Percentiles rank a stretch among this genome's conserved stretches.
Evolutionary conservation across 2,113 vertebrate species (phyloP).

Genomic region (Menidia beryllina): DNA sequence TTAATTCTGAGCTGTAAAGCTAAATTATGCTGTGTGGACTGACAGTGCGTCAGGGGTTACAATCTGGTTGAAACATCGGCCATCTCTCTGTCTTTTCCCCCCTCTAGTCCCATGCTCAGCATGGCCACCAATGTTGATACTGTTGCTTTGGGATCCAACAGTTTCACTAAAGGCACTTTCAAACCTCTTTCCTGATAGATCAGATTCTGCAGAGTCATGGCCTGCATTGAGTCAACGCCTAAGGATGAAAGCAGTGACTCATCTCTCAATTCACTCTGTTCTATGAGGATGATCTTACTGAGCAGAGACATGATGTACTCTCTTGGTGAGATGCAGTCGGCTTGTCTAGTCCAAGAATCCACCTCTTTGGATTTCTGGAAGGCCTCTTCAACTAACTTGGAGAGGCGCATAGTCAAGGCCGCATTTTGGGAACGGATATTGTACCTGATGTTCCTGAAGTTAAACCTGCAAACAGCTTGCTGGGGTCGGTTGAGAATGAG

Average conservation of each 20-base stretch:
- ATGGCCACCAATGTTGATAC: slow-evolving; percentile 75
- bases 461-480: slow-evolving; percentile 82
- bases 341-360: slow-evolving; percentile 33
- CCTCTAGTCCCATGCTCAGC: slow-evolving; percentile 65
- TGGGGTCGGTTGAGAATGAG: slow-evolving; percentile 83
- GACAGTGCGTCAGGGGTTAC: slow-evolving; percentile 15
- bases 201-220: slow-evolving; percentile 86
- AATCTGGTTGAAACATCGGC: slow-evolving; percentile 51
- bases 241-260: slow-evolving; percentile 76
- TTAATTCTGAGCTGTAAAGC: too few relatives aligned
- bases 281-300: slow-evolving; percentile 68
- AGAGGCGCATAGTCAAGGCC: slow-evolving; percentile 74
- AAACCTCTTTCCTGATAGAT: slow-evolving; percentile 82
- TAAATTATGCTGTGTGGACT: too few relatives aligned
- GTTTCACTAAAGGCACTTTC: slow-evolving; percentile 83
- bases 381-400: slow-evolving; percentile 69
- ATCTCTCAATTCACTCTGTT: slow-evolving; percentile 76
- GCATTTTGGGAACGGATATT: slow-evolving; percentile 74
- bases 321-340: slow-evolving; percentile 63
- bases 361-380: slow-evolving; percentile 46
- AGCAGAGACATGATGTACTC: slow-evolving; percentile 81
- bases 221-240: slow-evolving; percentile 88
- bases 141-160: slow-evolving; percentile 85
- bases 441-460: slow-evolving; percentile 73
- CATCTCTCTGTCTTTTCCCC: background rate